phyloP scores from a whole-genome alignment of 2,113 vertebrate genomes.

The Ornithorhynchus anatinus region DNA sequence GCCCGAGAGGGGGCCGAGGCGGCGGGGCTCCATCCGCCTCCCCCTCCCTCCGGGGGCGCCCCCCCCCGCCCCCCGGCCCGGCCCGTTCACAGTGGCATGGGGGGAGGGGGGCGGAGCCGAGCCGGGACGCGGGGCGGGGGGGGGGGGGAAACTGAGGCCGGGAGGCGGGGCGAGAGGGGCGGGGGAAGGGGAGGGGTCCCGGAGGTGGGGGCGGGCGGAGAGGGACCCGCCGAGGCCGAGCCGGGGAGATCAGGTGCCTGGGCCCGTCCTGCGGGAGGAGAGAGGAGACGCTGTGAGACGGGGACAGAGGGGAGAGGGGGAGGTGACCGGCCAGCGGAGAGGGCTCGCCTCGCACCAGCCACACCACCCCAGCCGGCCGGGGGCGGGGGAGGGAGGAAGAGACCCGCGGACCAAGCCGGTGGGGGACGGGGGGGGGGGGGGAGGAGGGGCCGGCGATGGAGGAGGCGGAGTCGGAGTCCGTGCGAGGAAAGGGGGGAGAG shows the following conservation, averaged over 20 bases:
- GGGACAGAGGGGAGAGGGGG: background rate
- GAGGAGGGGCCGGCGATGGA: too few species aligned
- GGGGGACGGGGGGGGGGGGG: too few species aligned
- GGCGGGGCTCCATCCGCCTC: rapidly evolving
- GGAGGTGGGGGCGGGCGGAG: background rate
- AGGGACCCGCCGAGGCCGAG: background rate
- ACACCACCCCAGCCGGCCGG: background rate
- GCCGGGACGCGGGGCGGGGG: too few species aligned
- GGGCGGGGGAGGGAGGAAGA: background rate
- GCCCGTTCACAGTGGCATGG: background rate
- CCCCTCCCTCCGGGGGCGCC: background rate
- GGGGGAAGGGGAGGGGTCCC: background rate
- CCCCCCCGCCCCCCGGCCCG: background rate
- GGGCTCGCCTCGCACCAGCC: too few species aligned
- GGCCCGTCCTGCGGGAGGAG: background rate
- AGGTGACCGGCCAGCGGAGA: background rate
- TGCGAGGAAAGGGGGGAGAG: background rate
- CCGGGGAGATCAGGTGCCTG: background rate
- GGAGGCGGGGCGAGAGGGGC: too few species aligned
- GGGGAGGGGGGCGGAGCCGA: background rate
- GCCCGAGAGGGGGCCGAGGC: background rate
- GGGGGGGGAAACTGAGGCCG: background rate
- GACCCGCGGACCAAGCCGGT: background rate
- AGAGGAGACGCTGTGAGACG: background rate
- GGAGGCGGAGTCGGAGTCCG: background rate